phyloP scores from a whole-genome alignment of 2,888 invertebrate genomes.

The Dicranocentrus wangi region DNA sequence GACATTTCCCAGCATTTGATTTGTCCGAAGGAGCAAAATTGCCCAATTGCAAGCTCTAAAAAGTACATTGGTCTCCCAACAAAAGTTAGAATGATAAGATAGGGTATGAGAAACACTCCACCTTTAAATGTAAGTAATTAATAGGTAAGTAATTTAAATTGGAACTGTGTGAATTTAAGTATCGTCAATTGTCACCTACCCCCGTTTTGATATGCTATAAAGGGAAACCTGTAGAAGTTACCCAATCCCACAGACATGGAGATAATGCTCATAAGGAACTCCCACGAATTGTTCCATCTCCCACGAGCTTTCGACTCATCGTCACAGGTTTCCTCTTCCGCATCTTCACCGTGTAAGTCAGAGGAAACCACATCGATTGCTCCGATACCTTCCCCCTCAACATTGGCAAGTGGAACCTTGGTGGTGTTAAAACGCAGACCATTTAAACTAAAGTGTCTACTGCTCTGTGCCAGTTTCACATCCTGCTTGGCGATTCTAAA shows the following conservation, averaged over 20 bases:
- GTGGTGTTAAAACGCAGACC: too few species aligned
- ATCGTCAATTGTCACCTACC: slow-evolving; percentile 75
- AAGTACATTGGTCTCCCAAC: slow-evolving; percentile 88
- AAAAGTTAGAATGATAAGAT: slow-evolving; percentile 79
- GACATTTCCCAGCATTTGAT: slow-evolving; percentile 21
- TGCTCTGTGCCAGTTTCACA: too few species aligned
- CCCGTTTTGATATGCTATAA: slow-evolving; percentile 76
- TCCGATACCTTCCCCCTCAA: too few species aligned
- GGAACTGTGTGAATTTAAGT: neutral
- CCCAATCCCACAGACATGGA: slow-evolving; percentile 82
- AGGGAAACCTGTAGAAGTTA: slow-evolving; percentile 77
- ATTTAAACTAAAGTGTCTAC: too few species aligned
- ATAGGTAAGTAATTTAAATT: too few species aligned
- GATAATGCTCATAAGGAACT: slow-evolving; percentile 83
- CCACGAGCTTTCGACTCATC: slow-evolving; percentile 73
- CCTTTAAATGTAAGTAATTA: slow-evolving; percentile 75
- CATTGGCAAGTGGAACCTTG: too few species aligned
- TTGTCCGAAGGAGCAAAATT: neutral
- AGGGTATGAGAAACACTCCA: slow-evolving; percentile 82
- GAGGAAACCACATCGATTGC: too few species aligned
- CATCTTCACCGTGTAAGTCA: too few species aligned
- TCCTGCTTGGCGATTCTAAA: too few species aligned
- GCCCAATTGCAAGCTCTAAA: slow-evolving; percentile 80
- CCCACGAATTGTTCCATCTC: slow-evolving; percentile 79
- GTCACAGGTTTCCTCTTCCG: neutral